These are phyloP conservation scores for Chitala chitala DNA, from an alignment of 2,113 vertebrate species.

Conservation along the genomic window DNA sequence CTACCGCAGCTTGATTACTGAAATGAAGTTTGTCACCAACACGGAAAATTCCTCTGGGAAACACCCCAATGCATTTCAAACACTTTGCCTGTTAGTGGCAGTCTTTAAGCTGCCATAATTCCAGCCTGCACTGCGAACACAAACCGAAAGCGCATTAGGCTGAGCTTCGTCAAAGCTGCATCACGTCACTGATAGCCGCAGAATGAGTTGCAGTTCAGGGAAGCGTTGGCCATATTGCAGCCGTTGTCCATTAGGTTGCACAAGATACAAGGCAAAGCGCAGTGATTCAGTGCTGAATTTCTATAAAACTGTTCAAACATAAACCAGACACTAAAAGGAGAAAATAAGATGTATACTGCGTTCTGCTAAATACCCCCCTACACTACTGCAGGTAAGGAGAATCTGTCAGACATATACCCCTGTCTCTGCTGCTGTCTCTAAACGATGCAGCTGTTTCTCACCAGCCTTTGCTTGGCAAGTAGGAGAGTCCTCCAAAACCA, in stretches of 20 bases:
- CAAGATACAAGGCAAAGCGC: background rate
- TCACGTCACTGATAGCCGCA: background rate
- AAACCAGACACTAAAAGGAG: background rate
- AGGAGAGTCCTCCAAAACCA: background rate
- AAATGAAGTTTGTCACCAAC: slow-evolving; percentile 9
- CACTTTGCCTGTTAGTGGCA: background rate
- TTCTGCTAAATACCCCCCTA: background rate
- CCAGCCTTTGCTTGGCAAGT: background rate
- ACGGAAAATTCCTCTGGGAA: slow-evolving; percentile 9
- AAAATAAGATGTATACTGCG: background rate
- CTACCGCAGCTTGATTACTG: no score
- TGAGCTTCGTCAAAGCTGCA: background rate
- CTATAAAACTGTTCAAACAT: background rate
- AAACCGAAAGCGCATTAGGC: background rate
- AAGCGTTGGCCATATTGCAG: background rate
- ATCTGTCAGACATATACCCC: background rate
- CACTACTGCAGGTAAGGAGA: background rate
- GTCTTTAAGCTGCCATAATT: background rate
- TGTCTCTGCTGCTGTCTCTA: background rate
- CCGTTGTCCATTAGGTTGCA: background rate
- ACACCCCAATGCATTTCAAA: background rate
- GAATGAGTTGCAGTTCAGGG: background rate
- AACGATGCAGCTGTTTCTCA: background rate
- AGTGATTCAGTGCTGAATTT: background rate
- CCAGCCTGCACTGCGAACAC: background rate